Percentiles rank a stretch among this genome's conserved stretches.
Evolutionary conservation across 2,888 invertebrate species (phyloP).

Genomic region (Calameuta idolon): DNA sequence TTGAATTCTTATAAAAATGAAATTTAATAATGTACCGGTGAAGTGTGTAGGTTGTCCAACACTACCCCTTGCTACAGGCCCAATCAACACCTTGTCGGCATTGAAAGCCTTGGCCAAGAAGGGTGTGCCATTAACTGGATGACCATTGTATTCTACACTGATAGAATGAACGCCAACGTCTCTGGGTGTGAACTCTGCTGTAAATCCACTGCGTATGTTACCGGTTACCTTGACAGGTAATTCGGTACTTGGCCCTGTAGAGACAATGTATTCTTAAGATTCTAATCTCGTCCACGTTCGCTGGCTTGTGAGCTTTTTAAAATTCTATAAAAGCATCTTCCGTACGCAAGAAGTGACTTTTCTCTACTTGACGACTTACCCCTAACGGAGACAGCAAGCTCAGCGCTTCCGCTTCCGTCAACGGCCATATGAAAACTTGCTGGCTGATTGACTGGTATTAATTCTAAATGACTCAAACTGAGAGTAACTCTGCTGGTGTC

Average conservation of each 20-base stretch:
- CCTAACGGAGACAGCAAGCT: slow-evolving; percentile 88
- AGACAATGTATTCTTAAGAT: background rate
- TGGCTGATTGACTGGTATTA: slow-evolving; percentile 86
- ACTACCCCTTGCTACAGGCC: slow-evolving; percentile 82
- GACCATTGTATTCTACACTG: slow-evolving; percentile 90
- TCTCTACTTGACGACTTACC: slow-evolving; percentile 53
- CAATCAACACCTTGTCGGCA: slow-evolving; percentile 86
- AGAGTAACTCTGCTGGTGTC: slow-evolving; percentile 83
- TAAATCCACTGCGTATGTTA: slow-evolving; percentile 87
- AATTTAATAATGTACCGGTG: slow-evolving; percentile 69
- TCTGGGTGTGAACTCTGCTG: slow-evolving; percentile 91
- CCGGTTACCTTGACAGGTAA: slow-evolving; percentile 91
- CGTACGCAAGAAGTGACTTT: background rate
- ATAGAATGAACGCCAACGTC: slow-evolving; percentile 95
- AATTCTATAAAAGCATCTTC: background rate
- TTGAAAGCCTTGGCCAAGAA: slow-evolving; percentile 94
- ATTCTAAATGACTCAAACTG: slow-evolving; percentile 80
- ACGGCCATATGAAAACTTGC: slow-evolving; percentile 85
- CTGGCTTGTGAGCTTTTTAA: background rate
- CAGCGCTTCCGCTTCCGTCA: slow-evolving; percentile 78
- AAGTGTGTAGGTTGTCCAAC: slow-evolving; percentile 95
- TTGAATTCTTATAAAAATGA: background rate
- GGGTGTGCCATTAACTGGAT: slow-evolving; percentile 89
- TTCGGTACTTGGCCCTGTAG: slow-evolving; percentile 82
- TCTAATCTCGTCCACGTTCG: background rate